phyloP scores from a whole-genome alignment of 2,888 invertebrate species.

The Tryphoninae sp. region DNA sequence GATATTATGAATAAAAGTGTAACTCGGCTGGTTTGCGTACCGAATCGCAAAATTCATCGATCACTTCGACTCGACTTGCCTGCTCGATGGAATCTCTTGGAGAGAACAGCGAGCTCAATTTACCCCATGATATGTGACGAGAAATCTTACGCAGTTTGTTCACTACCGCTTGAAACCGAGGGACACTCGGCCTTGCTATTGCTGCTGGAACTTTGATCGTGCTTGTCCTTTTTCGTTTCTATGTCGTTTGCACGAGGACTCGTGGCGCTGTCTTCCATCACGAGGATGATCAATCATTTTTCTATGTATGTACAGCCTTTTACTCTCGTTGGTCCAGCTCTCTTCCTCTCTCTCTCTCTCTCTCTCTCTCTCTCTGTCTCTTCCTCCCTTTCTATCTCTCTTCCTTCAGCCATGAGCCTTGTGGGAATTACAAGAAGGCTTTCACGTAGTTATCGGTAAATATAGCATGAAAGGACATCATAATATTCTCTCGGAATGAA shows the following conservation, averaged over 20 bases:
- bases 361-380: background rate
- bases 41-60: conserved; percentile 63
- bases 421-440: conserved; percentile 16
- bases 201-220: conserved; percentile 51
- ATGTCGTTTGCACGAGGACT: conserved; percentile 29
- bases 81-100: conserved; percentile 38
- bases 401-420: background rate
- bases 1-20: conserved; percentile 8
- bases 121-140: conserved; percentile 34
- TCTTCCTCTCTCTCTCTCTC: conserved; percentile 17
- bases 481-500: conserved; percentile 59
- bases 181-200: conserved; percentile 29
- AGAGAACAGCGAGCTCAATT: conserved; percentile 39
- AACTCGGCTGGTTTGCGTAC: conserved; percentile 48
- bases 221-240: conserved; percentile 47
- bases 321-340: conserved; percentile 31
- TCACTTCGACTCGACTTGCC: conserved; percentile 65
- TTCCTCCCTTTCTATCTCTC: background rate
- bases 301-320: background rate
- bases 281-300: conserved; percentile 65
- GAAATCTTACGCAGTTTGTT: conserved; percentile 55
- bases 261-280: conserved; percentile 30
- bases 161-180: conserved; percentile 4
- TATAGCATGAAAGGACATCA: conserved; percentile 62
- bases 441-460: conserved; percentile 62